Conservation (phyloP, 2,797 vertebrate genomes). For the Florisuga fusca region DNA sequence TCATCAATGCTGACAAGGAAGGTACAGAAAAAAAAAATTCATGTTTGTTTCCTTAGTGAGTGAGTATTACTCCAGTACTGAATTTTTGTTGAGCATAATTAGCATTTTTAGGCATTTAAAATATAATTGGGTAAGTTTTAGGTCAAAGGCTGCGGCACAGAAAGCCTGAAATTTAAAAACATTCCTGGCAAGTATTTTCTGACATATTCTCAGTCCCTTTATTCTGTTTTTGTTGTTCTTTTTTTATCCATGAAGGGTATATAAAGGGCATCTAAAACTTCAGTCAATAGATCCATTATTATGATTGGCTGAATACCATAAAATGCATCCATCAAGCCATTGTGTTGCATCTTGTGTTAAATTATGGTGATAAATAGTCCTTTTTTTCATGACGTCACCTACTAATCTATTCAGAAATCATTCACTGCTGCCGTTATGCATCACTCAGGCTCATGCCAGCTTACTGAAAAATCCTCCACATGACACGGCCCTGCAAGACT, state of each 20-base stretch:
- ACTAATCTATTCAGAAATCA: slow-evolving; percentile 82
- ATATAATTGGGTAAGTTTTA: neutral
- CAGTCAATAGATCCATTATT: slow-evolving; percentile 84
- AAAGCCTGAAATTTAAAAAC: slow-evolving; percentile 34
- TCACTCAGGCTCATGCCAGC: slow-evolving; percentile 73
- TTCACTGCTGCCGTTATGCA: slow-evolving; percentile 75
- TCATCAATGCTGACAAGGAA: neutral
- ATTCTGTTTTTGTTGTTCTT: slow-evolving; percentile 42
- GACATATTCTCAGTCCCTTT: slow-evolving; percentile 45
- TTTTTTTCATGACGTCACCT: slow-evolving; percentile 79
- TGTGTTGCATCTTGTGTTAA: slow-evolving; percentile 80
- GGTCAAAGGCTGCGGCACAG: neutral
- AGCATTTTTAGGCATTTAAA: neutral
- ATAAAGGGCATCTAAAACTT: slow-evolving; percentile 80
- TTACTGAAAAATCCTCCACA: slow-evolving; percentile 63
- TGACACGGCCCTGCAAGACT: slow-evolving; percentile 55
- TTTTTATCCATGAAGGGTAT: slow-evolving; percentile 75
- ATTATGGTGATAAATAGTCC: slow-evolving; percentile 83
- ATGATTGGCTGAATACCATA: slow-evolving; percentile 84
- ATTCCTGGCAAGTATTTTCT: slow-evolving; percentile 26
- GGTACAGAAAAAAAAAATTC: neutral
- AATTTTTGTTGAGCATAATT: slow-evolving; percentile 5
- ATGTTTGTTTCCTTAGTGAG: neutral
- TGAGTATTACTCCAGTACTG: neutral
- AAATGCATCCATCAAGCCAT: slow-evolving; percentile 82